Conservation (phyloP, 2,888 invertebrate genomes). For the Lumbricus terrestris region DNA sequence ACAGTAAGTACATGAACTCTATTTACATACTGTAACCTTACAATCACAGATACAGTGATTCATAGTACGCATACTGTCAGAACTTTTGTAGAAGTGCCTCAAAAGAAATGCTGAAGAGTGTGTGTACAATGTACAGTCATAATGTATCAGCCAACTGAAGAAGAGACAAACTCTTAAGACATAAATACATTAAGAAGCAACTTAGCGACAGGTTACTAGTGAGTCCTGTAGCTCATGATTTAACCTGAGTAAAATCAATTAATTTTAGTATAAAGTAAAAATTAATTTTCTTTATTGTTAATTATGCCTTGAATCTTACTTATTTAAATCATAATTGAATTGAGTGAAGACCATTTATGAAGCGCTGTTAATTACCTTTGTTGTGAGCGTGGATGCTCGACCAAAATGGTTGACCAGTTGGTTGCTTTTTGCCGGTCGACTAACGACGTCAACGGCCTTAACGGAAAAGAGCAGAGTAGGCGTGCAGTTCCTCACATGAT, state of each 20-base stretch:
- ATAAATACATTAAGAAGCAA: neutral
- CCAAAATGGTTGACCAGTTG: slow-evolving; percentile 79
- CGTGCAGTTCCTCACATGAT: slow-evolving; percentile 54
- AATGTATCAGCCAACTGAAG: neutral
- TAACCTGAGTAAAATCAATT: neutral
- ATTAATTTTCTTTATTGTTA: neutral
- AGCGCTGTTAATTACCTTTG: slow-evolving; percentile 70
- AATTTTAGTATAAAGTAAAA: neutral
- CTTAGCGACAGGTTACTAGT: neutral
- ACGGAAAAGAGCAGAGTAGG: slow-evolving; percentile 89
- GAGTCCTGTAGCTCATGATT: neutral
- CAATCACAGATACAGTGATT: too few species aligned
- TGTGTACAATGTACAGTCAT: neutral
- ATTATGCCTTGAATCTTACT: neutral
- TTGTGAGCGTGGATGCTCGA: slow-evolving; percentile 79
- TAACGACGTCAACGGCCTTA: slow-evolving; percentile 77
- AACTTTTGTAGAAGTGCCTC: neutral
- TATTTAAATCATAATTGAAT: neutral
- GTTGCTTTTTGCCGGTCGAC: slow-evolving; percentile 68
- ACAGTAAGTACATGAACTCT: neutral
- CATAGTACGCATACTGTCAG: too few species aligned
- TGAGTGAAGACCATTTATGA: neutral
- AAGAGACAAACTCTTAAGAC: neutral
- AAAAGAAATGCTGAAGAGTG: neutral
- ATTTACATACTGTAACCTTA: neutral